Evolutionary conservation across 2,797 vertebrate genomes (phyloP).

Genomic region (Gila robusta): DNA sequence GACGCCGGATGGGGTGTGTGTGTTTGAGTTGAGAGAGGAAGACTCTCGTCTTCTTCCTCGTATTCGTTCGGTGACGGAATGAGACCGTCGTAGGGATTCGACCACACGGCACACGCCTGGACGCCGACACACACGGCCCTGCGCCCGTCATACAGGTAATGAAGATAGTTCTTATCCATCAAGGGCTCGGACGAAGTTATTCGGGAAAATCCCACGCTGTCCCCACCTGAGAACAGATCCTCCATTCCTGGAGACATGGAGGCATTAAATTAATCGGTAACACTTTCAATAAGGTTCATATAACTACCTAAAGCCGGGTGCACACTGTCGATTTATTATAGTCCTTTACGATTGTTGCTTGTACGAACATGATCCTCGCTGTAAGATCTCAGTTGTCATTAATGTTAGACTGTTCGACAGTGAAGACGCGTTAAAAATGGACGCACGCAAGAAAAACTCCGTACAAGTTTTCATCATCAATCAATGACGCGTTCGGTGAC

Average conservation of each 20-base stretch:
- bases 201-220: conserved; percentile 76
- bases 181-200: conserved; percentile 79
- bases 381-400: too few species aligned
- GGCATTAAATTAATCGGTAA: not conserved
- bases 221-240: conserved; percentile 61
- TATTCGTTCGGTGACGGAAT: conserved; percentile 80
- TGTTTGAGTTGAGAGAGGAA: conserved; percentile 24
- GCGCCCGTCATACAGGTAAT: conserved; percentile 92
- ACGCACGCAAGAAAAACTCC: too few species aligned
- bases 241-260: conserved; percentile 44
- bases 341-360: too few species aligned
- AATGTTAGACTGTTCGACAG: too few species aligned
- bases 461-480: too few species aligned
- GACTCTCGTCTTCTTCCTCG: conserved; percentile 32
- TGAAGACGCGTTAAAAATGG: too few species aligned
- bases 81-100: conserved; percentile 89
- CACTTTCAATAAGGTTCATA: too few species aligned
- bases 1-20: conserved; percentile 53
- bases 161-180: conserved; percentile 91
- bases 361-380: too few species aligned
- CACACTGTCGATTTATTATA: too few species aligned
- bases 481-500: too few species aligned
- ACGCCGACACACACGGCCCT: conserved; percentile 79
- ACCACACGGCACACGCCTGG: conserved; percentile 90
- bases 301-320: too few species aligned